Conservation (phyloP, 2,797 vertebrate species). For the Oreochromis grahami region DNA sequence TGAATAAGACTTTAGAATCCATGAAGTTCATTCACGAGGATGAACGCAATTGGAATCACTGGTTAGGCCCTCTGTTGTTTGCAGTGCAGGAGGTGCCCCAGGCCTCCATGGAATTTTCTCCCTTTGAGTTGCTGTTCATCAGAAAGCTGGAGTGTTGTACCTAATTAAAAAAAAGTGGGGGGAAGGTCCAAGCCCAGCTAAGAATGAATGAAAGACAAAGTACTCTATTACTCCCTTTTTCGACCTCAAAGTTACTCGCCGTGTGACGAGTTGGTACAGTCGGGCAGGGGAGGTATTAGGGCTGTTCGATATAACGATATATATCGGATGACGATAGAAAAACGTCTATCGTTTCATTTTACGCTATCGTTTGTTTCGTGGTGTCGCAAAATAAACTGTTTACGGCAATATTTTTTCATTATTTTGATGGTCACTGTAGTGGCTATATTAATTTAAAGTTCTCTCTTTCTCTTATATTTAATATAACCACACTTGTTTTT, state of each 20-base stretch:
- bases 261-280: not conserved
- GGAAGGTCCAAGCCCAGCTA: not conserved
- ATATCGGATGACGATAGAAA: too few relatives aligned
- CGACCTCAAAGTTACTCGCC: not conserved
- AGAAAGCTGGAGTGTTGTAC: not conserved
- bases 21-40: not conserved
- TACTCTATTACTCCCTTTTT: not conserved
- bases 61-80: not conserved
- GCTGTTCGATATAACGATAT: too few relatives aligned
- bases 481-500: too few relatives aligned
- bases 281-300: not conserved
- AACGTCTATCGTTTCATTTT: too few relatives aligned
- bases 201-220: not conserved
- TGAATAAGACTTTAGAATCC: not conserved
- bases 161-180: not conserved
- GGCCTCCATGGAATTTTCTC: not conserved
- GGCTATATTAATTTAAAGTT: too few relatives aligned
- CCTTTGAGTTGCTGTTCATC: not conserved
- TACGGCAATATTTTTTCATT: too few relatives aligned
- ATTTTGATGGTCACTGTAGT: too few relatives aligned
- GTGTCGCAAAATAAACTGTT: too few relatives aligned
- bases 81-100: not conserved
- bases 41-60: not conserved
- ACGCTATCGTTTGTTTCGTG: too few relatives aligned
- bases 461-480: too few relatives aligned